phyloP scores from a whole-genome alignment of 2,888 invertebrate genomes.

The Melanargia galathea region DNA sequence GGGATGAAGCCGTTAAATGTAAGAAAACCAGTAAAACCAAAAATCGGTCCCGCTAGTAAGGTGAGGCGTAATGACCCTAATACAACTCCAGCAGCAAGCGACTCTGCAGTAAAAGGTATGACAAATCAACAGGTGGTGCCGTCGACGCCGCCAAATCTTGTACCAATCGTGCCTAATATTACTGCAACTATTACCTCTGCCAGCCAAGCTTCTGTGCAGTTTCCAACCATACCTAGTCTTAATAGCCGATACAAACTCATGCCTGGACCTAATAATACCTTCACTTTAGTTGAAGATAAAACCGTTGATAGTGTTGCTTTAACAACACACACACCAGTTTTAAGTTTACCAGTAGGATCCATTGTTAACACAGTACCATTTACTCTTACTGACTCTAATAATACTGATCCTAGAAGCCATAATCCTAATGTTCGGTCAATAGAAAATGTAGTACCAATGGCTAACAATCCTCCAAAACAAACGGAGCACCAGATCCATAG shows the following conservation, averaged over 20 bases:
- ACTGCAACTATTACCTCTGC: slow-evolving; percentile 33
- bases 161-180: not conserved
- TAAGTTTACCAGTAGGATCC: not conserved
- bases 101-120: slow-evolving; percentile 35
- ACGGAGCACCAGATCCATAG: slow-evolving; percentile 30
- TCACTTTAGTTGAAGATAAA: slow-evolving; percentile 64
- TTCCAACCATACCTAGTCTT: slow-evolving; percentile 57
- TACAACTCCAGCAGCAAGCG: slow-evolving; percentile 33
- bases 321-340: not conserved
- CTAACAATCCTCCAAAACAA: slow-evolving; percentile 29
- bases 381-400: slow-evolving; percentile 15
- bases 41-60: slow-evolving; percentile 71
- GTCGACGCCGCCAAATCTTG: slow-evolving; percentile 27
- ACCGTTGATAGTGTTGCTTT: slow-evolving; percentile 33
- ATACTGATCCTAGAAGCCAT: not conserved
- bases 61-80: slow-evolving; percentile 47
- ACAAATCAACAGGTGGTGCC: slow-evolving; percentile 17
- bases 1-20: slow-evolving; percentile 38
- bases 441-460: slow-evolving; percentile 1
- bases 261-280: slow-evolving; percentile 72
- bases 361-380: not conserved
- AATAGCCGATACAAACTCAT: slow-evolving; percentile 67
- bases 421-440: slow-evolving; percentile 10
- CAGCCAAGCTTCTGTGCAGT: slow-evolving; percentile 46
- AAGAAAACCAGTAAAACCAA: slow-evolving; percentile 54